A percentile compares a stretch with the other conserved stretches of the same genome.
These are phyloP conservation scores for Yoshiicerus persimilis DNA, from an alignment of 1,140 invertebrate genomes.

Conservation along the genomic window DNA sequence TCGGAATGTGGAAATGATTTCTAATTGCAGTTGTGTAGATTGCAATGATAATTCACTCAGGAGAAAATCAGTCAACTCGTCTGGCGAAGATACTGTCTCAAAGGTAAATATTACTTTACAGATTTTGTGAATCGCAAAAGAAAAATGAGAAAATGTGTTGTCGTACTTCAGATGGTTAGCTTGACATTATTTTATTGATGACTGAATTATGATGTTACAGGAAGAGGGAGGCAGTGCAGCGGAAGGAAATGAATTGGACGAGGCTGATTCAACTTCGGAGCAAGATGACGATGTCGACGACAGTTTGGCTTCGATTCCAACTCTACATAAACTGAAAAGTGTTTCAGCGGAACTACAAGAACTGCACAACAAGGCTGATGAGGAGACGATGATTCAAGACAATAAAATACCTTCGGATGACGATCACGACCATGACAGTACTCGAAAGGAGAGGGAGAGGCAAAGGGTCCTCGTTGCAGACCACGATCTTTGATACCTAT, in stretches of 20 bases:
- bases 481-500: neutral
- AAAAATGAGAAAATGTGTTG: no score
- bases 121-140: neutral
- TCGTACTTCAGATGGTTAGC: neutral
- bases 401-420: slow-evolving; percentile 48
- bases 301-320: slow-evolving; percentile 23
- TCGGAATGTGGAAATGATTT: slow-evolving; percentile 44
- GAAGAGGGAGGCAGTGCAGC: neutral
- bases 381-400: slow-evolving; percentile 43
- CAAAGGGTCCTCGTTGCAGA: neutral
- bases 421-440: slow-evolving; percentile 35
- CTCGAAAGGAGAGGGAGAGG: neutral
- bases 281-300: neutral
- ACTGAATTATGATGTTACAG: neutral
- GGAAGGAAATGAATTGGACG: slow-evolving; percentile 28
- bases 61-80: neutral
- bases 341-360: slow-evolving; percentile 36
- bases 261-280: neutral
- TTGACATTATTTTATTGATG: neutral
- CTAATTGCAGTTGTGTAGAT: slow-evolving; percentile 48
- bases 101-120: neutral
- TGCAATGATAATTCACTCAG: slow-evolving; percentile 31
- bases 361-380: slow-evolving; percentile 1
- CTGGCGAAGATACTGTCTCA: slow-evolving; percentile 26
- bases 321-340: slow-evolving; percentile 42